Base-by-base conservation (phyloP, 2,888 invertebrate genomes). In the Cheilosia vernalis region DNA sequence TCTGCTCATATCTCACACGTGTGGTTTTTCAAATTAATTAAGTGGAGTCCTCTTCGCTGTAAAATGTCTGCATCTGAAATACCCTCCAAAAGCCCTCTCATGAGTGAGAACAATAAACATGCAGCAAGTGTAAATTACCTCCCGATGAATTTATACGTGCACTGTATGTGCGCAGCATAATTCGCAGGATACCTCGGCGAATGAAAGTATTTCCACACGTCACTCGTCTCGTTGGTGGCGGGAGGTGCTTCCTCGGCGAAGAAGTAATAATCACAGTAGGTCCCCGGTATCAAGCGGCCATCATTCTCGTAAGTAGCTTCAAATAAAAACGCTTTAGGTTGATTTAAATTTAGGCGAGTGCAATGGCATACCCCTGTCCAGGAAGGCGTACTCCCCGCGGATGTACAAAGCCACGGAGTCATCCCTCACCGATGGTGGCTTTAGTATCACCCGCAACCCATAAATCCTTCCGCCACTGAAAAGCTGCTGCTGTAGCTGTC, bases 141-240 rank as follows among this genome's bases (percentile, higher is more conserved):
- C 69, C 98, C 98, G 89, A 96, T 95, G 91, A 99, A 97, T 90
- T 96, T 95, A 93, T 97, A 98, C 80, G 96, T 95, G 93, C 98
- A 98, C 90, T 96, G 95, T 89, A 97, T 95, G 92, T 98, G 97
- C 91, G 96, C 96, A 21, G 98, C 98, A 92, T 99, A 99, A 89
- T 96, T 96, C 89, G 98, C 98, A 87, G 99, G 99, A 93, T 98
- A 99, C 78, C 97, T 95, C 0, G 98, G 98, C 69, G 98, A 98
- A 93, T 96, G 97, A 90, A 97, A 95, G 77, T 95, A 95, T 73
- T 97, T 97, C 91, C 96, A 95, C 19, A 94, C 93, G 89, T 94
- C 94, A 88, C 95, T 95, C 49, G 74, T 78, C 30, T 66, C 44
- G 40, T 78, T 81, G 4, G 81, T 87, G 21, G 90, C 6, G 27